Base-by-base conservation (phyloP, 1,140 invertebrate genomes). In the Phortica variegata region DNA sequence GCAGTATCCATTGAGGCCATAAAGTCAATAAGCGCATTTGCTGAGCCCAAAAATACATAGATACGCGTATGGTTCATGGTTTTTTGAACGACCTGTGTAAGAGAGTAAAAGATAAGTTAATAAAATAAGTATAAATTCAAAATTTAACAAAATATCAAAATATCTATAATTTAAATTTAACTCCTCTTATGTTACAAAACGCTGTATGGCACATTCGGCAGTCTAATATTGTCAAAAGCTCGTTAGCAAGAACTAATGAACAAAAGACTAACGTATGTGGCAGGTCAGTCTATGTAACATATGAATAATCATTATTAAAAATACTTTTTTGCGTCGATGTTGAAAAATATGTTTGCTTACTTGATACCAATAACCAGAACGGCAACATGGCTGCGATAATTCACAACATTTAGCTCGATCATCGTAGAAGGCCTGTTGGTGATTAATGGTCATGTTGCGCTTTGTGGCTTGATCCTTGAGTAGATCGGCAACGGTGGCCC, bases 1-100 rank as follows among this genome's bases (percentile, higher is more conserved):
- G 88, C 81, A 43, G 86, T 86, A 70, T 95, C 88, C 88, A 97
- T 91, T 7, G 87, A 87, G 31, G 83, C 84, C 89, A 97, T 93
- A 79, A 97, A 86, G 50, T 94, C 90, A 37, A 93, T 86, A 16
- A 97, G 79, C 12, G 88, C 85, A 26, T 84, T 84, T 1, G 86
- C 77, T 9, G 85, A 84, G 1, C 94, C 95, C 51, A 98, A 79
- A 65, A 95, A 94, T 16, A 98, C 88, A 73, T 97, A 97, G 71
- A 97, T 93, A 77, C 94, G 82, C 2, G 94, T 95, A 54, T 82
- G 85, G 70, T 92, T 88, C 79, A 89, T 92, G 2, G 92, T 95
- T 41, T 89, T 86, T 73, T 92, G 86, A 47, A 97, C 88, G 47
- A 93, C 83, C 74, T 76, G 32, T 34, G 12, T 1, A 32, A 32